Percentiles rank a stretch among this genome's conserved stretches.
Evolutionary conservation across 2,113 vertebrate genomes (phyloP).

Genomic region (Ptychochromis oligacanthus): DNA sequence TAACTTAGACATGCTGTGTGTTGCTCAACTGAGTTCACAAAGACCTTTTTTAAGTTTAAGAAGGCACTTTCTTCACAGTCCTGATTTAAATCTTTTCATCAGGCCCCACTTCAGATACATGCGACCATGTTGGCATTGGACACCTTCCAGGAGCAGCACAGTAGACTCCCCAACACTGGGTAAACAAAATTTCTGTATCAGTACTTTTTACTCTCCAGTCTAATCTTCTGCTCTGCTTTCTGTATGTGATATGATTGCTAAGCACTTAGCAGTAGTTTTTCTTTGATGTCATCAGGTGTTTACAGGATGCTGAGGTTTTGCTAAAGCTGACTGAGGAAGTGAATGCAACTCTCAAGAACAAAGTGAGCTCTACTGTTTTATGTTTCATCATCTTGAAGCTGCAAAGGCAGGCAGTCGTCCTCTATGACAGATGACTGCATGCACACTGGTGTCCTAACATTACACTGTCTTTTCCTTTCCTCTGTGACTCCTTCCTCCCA

Average conservation of each 20-base stretch:
- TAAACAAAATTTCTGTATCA: conserved; percentile 68
- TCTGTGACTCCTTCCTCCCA: conserved; percentile 32
- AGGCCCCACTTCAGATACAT: conserved; percentile 93
- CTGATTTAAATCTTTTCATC: conserved; percentile 29
- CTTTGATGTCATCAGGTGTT: conserved; percentile 81
- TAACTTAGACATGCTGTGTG: neutral
- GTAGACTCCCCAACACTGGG: conserved; percentile 87
- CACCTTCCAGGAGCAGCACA: conserved; percentile 88
- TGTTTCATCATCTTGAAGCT: neutral
- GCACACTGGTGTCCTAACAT: neutral
- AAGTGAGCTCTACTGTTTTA: conserved; percentile 77
- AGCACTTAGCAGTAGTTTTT: conserved; percentile 6
- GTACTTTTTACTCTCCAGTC: neutral
- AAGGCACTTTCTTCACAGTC: neutral
- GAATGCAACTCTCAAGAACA: conserved; percentile 84
- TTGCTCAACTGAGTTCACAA: neutral
- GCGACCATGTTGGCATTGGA: conserved; percentile 91
- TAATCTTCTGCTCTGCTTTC: neutral
- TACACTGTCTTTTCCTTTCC: neutral
- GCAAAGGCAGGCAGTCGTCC: neutral
- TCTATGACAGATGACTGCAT: neutral
- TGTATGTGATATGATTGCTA: neutral
- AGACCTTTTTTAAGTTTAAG: neutral
- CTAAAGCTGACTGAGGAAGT: conserved; percentile 86
- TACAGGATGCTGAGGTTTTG: conserved; percentile 89